Conservation (phyloP, 1,140 invertebrate species). For the Hyles vespertilio region DNA sequence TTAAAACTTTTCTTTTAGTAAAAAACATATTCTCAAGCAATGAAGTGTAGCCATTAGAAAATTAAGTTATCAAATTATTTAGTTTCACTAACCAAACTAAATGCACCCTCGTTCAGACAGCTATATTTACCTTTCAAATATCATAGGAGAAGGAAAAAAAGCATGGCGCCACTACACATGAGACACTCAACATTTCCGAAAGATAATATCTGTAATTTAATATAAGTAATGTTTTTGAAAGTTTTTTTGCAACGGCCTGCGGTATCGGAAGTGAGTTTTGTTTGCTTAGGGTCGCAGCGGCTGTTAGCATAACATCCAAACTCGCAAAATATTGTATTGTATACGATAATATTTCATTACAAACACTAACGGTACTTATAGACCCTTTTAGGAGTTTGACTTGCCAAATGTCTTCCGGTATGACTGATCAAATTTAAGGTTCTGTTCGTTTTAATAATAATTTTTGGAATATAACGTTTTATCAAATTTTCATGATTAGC, state of each 20-base stretch:
- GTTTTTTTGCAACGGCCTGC: slow-evolving; percentile 45
- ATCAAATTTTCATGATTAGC: no score
- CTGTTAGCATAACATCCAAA: slow-evolving; percentile 56
- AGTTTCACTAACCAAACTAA: no score
- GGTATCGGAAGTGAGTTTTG: slow-evolving; percentile 49
- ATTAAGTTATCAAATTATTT: no score
- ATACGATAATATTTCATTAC: slow-evolving; percentile 30
- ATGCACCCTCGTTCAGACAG: no score
- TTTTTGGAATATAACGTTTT: no score
- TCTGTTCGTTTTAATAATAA: slow-evolving; percentile 3
- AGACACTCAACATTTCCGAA: slow-evolving; percentile 36
- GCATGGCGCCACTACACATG: slow-evolving; percentile 47
- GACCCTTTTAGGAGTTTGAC: slow-evolving; percentile 1
- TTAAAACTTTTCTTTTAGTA: no score
- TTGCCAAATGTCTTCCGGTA: no score
- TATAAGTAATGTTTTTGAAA: slow-evolving; percentile 33
- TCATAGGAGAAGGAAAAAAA: slow-evolving; percentile 22
- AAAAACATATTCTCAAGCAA: no score
- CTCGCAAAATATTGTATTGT: slow-evolving; percentile 35
- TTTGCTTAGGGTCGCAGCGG: slow-evolving; percentile 45
- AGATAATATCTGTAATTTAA: slow-evolving; percentile 49
- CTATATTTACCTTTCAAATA: background rate
- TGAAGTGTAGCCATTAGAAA: no score
- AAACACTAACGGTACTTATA: slow-evolving; percentile 26
- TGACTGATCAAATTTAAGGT: background rate